Evolutionary conservation across 37 sponge, comb jelly and placozoan genomes (phyloP).

Genomic region (Trichoplax adhaerens): DNA sequence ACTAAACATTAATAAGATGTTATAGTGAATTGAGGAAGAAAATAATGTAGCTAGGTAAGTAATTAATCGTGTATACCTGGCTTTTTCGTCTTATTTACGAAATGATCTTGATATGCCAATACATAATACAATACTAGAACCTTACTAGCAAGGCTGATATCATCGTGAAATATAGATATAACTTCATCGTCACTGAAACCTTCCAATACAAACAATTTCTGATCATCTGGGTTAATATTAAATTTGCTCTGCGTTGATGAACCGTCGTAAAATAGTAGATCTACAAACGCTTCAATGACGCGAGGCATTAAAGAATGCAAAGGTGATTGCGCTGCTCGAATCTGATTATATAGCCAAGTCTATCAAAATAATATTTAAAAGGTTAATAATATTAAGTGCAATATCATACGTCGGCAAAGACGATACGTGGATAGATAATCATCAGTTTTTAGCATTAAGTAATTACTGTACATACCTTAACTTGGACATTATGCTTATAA

Average conservation of each 20-base stretch:
- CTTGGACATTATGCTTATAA: slow-evolving; percentile 41
- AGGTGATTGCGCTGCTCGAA: slow-evolving; percentile 23
- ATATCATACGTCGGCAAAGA: too few species aligned
- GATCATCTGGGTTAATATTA: not conserved
- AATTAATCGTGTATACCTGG: slow-evolving; percentile 13
- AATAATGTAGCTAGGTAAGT: too few species aligned
- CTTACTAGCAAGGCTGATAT: slow-evolving; percentile 10
- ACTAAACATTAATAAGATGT: too few species aligned
- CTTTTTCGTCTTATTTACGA: slow-evolving; percentile 28
- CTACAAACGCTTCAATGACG: slow-evolving; percentile 47
- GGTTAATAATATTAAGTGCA: too few species aligned
- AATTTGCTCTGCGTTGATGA: not conserved
- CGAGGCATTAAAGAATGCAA: slow-evolving; percentile 45
- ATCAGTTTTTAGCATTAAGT: not conserved
- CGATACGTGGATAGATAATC: too few species aligned
- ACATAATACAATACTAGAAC: slow-evolving; percentile 49
- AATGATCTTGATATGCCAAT: slow-evolving; percentile 50
- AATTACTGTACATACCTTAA: slow-evolving; percentile 29
- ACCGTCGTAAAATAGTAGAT: slow-evolving; percentile 8
- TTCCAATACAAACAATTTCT: not conserved
- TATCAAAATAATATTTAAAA: not conserved
- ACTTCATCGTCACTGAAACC: not conserved
- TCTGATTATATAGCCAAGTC: slow-evolving; percentile 57
- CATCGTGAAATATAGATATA: not conserved
- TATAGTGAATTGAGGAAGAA: too few species aligned